A percentile compares a stretch with the other conserved stretches of the same genome.
phyloP scores from a whole-genome alignment of 2,888 invertebrate genomes.

The Ganaspis brasiliensis region DNA sequence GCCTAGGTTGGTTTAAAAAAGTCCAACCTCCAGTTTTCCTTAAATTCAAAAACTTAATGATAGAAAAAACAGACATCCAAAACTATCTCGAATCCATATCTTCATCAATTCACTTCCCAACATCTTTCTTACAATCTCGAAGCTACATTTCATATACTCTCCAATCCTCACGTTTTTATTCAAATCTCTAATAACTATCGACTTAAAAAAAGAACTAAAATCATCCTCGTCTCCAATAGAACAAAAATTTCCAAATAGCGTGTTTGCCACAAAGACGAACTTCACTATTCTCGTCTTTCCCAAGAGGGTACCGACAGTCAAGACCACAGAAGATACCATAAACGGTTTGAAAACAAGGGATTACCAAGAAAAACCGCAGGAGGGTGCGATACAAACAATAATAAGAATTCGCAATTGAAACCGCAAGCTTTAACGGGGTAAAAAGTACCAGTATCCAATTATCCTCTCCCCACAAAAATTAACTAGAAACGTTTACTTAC shows the following conservation, averaged over 20 bases:
- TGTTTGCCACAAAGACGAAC: background rate
- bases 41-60: too few relatives aligned
- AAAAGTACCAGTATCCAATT: background rate
- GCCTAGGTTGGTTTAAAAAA: too few relatives aligned
- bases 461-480: background rate
- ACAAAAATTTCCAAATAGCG: background rate
- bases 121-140: too few relatives aligned
- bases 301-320: background rate
- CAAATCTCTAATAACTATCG: too few relatives aligned
- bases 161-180: too few relatives aligned
- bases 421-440: background rate
- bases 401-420: background rate
- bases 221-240: background rate
- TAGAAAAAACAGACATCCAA: too few relatives aligned
- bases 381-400: background rate
- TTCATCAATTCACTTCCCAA: too few relatives aligned
- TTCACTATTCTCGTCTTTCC: background rate
- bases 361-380: background rate
- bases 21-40: too few relatives aligned
- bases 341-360: background rate
- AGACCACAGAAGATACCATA: conserved; percentile 1
- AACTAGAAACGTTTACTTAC: conserved; percentile 19
- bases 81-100: too few relatives aligned
- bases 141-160: too few relatives aligned
- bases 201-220: background rate